Base-by-base conservation (phyloP, 2,797 vertebrate genomes). In the Parotocinclus haroldoi region DNA sequence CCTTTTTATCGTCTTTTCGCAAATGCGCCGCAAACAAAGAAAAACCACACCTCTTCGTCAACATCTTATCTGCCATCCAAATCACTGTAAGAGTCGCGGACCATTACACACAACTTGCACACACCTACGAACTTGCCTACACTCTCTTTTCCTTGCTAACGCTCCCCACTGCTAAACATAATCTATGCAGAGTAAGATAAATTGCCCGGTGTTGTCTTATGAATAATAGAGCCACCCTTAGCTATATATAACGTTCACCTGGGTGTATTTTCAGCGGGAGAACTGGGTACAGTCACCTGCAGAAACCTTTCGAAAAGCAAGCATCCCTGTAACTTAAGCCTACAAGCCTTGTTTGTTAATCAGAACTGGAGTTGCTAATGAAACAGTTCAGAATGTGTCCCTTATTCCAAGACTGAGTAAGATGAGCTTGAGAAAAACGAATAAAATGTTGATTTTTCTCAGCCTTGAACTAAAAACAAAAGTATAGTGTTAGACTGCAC, bases 181-280 rank as follows among this genome's bases (percentile, higher is more conserved):
- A 94, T 96, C 90, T 86, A 94, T 93, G 82, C 84, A 83, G 88
- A 92, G 91, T 87, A 91, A 94, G 91, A 92, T 92, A 91, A 94
- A 93, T 92, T 91, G 91, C 87, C 90, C 86, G 56, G 83, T 82
- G 86, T 89, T 90, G 86, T 84, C 75, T 74, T 71, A 91, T 93
- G 88, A 92, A 95, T 93, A 87, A 93, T 94, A 91, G 89, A 92
- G 86, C 78, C 68, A 66, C 78, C 83, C 85, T 87, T 82, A 86
- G 88, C 86, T 88, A 91, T 92, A 92, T 92, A 90, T 91, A 87
- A 89, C 84, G 78, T 86, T 85, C 88, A 89, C 84, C 84, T 83
- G 85, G 85, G 81, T 54, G 40, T 79, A 69, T 83, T 88, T 84
- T 86, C 82, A 80, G 79, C 78, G 71, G 71, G 64, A 73, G 61